A percentile compares a stretch with the other conserved stretches of the same genome.
These are phyloP conservation scores for Poeciliopsis occidentalis DNA, from an alignment of 2,113 vertebrate species.

Conservation along the genomic window DNA sequence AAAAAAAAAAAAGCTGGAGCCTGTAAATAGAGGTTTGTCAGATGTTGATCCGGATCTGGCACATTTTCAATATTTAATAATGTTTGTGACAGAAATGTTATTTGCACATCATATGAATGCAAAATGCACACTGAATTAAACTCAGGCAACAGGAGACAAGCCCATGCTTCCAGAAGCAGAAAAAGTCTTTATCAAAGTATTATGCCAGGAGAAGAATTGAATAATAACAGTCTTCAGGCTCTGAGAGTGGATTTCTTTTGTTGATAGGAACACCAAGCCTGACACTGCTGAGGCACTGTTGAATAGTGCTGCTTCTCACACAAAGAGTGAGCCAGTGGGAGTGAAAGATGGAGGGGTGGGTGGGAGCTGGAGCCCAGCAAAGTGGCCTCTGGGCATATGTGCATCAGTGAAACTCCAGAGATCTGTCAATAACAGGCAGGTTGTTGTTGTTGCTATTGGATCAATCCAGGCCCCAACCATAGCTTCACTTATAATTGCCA, in stretches of 20 bases:
- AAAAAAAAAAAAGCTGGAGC: neutral
- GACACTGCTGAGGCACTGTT: slow-evolving; percentile 39
- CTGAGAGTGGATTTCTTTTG: slow-evolving; percentile 50
- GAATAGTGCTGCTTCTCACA: slow-evolving; percentile 47
- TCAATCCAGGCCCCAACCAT: slow-evolving; percentile 66
- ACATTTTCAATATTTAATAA: slow-evolving; percentile 7
- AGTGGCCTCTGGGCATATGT: slow-evolving; percentile 59
- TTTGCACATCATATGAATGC: slow-evolving; percentile 16
- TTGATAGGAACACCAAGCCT: slow-evolving; percentile 37
- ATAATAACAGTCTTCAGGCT: slow-evolving; percentile 38
- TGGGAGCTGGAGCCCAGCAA: slow-evolving; percentile 23
- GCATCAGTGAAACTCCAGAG: slow-evolving; percentile 52
- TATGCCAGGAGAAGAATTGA: slow-evolving; percentile 32
- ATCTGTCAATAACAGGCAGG: slow-evolving; percentile 73
- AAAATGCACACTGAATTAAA: slow-evolving; percentile 18
- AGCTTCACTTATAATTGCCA: slow-evolving; percentile 70
- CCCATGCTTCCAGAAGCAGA: slow-evolving; percentile 10
- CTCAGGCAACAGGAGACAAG: slow-evolving; percentile 3
- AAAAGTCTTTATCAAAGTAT: slow-evolving; percentile 37
- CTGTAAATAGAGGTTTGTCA: neutral
- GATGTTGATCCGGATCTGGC: neutral
- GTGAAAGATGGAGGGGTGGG: slow-evolving; percentile 15
- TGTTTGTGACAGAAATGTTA: slow-evolving; percentile 19
- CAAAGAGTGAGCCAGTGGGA: slow-evolving; percentile 26
- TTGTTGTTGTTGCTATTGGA: slow-evolving; percentile 69